Conservation (phyloP, 1,140 invertebrate species). For the Aphis craccivora region DNA sequence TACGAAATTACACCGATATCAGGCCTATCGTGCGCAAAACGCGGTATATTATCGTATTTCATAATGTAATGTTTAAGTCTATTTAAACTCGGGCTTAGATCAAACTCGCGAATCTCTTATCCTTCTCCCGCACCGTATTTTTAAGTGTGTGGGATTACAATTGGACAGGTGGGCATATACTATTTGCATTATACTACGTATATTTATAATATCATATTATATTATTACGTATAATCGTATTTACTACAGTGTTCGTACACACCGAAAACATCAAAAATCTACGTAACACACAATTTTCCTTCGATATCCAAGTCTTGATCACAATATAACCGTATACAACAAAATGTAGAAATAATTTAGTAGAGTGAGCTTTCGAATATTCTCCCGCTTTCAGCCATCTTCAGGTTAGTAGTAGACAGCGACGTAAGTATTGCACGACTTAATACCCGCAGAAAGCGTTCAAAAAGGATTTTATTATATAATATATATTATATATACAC, state of each 20-base stretch:
- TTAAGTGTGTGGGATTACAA: not conserved
- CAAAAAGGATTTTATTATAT: not conserved
- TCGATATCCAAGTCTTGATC: not conserved
- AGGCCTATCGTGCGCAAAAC: not conserved
- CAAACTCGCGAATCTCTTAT: not conserved
- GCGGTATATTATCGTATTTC: not conserved
- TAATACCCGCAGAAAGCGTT: not conserved
- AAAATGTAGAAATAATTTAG: not conserved
- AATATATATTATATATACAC: too few relatives aligned
- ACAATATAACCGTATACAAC: not conserved
- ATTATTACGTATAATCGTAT: not conserved
- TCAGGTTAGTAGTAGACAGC: not conserved
- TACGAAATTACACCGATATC: not conserved
- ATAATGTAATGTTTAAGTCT: slow-evolving; percentile 13
- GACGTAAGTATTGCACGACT: not conserved
- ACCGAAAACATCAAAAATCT: not conserved
- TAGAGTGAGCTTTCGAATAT: not conserved
- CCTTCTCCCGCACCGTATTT: not conserved
- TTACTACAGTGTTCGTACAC: not conserved
- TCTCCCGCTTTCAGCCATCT: not conserved
- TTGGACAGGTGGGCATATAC: not conserved
- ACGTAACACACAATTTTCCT: not conserved
- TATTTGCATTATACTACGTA: too few relatives aligned
- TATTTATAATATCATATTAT: not conserved
- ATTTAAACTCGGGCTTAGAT: not conserved